phyloP scores from a whole-genome alignment of 2,113 vertebrate species.

The Lates calcarifer region DNA sequence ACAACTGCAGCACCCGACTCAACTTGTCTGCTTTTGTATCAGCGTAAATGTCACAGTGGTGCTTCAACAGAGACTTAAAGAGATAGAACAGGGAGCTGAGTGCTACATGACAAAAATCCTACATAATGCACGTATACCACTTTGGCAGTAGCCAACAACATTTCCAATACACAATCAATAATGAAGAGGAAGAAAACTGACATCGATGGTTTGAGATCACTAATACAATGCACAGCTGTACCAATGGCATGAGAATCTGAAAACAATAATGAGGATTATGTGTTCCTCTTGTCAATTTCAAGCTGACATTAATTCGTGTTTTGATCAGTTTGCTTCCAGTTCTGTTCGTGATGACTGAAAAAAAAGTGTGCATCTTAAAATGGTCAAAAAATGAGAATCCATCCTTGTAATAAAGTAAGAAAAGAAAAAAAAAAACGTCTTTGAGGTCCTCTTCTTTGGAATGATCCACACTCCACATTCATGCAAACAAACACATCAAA shows the following conservation, averaged over 20 bases:
- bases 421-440: slow-evolving; percentile 56
- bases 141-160: slow-evolving; percentile 47
- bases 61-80: slow-evolving; percentile 5
- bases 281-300: slow-evolving; percentile 17
- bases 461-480: slow-evolving; percentile 75
- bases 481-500: slow-evolving; percentile 64
- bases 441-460: slow-evolving; percentile 72
- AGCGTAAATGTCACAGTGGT: background rate
- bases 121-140: slow-evolving; percentile 43
- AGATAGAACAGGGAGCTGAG: slow-evolving; percentile 58
- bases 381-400: slow-evolving; percentile 51
- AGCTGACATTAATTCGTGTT: slow-evolving; percentile 8
- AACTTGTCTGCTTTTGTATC: background rate
- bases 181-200: slow-evolving; percentile 55
- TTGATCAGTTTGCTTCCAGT: slow-evolving; percentile 48
- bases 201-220: slow-evolving; percentile 20
- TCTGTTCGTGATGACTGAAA: slow-evolving; percentile 32
- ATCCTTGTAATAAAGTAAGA: slow-evolving; percentile 48
- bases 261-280: slow-evolving; percentile 4
- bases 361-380: slow-evolving; percentile 46
- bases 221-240: slow-evolving; percentile 58
- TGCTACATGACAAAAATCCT: slow-evolving; percentile 71
- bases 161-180: slow-evolving; percentile 43
- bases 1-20: too few relatives aligned
- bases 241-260: slow-evolving; percentile 44